Evolutionary conservation across 2,888 invertebrate genomes (phyloP), one percentile per base, ranked within the genome.

Genomic region (Drosophila leonis): DNA sequence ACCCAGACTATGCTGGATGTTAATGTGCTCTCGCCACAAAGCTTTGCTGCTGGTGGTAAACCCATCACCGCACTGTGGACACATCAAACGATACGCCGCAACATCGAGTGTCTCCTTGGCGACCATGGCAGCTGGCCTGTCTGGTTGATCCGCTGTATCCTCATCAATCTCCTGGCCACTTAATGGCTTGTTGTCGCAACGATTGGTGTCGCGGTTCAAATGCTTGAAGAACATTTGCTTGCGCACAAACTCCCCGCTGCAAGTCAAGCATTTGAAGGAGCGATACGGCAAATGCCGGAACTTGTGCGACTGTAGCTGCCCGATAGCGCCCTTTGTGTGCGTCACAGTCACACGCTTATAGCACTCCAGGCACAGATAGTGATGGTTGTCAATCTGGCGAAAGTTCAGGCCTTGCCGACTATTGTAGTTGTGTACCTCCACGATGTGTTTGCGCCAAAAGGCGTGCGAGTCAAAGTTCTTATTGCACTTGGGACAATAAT

Each of bases 141-240:
- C 68, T 1, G 37, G 12, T 48, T 55, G 64, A 18, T 69, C 68
- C 9, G 15, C 24, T 15, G 39, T 52, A 9, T 62, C 52, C 44
- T 72, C 73, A 9, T 70, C 64, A 15, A 60, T 65, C 5, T 77
- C 72, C 13, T 67, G 60, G 10, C n/a, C 57, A 31, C 20, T 57
- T 1, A 55, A 18, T 3, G 76, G 71, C 31, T 68, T 64, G 44
- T 71, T 80, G 41, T 90, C 90, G 59, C 91, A 91, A 6, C 86
- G 82, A 76, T 91, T 91, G 5, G 92, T 91, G n/a, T 80, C 82
- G 3, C 83, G 83, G 51, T 91, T 92, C 41, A 91, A 69, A 67
- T 91, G 91, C 66, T 91, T 91, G 56, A 91, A 91, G 69, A 91
- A 91, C 91, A 91, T 91, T 80, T 91, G 91, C 55, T 91, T 91